phyloP scores from a whole-genome alignment of 2,113 vertebrate genomes.

The Brachypodius melanocephalos region DNA sequence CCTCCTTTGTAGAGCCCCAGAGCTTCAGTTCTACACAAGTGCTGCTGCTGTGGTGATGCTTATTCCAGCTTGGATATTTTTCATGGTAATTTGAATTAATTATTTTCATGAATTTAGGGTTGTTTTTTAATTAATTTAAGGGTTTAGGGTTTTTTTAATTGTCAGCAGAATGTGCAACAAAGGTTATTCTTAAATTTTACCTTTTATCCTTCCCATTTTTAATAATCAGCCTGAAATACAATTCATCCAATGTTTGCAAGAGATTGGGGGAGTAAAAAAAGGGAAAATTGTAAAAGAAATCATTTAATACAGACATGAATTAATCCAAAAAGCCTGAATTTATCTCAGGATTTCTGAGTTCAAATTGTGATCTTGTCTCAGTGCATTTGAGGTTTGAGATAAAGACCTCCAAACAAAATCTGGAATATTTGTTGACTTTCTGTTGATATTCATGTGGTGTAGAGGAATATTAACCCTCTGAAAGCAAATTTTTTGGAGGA shows the following conservation, averaged over 20 bases:
- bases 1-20: constrained; percentile 78
- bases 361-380: neutral
- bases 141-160: neutral
- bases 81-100: constrained; percentile 78
- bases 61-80: constrained; percentile 91
- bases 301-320: neutral
- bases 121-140: neutral
- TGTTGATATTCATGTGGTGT: neutral
- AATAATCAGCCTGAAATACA: neutral
- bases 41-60: constrained; percentile 91
- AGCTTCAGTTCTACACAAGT: constrained; percentile 96
- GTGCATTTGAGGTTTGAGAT: neutral
- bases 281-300: neutral
- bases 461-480: neutral
- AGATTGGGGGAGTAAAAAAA: neutral
- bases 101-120: neutral
- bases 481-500: accelerated
- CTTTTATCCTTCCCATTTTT: neutral
- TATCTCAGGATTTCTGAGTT: neutral
- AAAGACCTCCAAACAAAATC: neutral
- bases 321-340: neutral
- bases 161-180: neutral
- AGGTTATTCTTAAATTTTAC: neutral
- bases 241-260: neutral
- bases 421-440: neutral